These are phyloP conservation scores for Actias luna DNA, from an alignment of 2,888 invertebrate species.

Conservation along the genomic window DNA sequence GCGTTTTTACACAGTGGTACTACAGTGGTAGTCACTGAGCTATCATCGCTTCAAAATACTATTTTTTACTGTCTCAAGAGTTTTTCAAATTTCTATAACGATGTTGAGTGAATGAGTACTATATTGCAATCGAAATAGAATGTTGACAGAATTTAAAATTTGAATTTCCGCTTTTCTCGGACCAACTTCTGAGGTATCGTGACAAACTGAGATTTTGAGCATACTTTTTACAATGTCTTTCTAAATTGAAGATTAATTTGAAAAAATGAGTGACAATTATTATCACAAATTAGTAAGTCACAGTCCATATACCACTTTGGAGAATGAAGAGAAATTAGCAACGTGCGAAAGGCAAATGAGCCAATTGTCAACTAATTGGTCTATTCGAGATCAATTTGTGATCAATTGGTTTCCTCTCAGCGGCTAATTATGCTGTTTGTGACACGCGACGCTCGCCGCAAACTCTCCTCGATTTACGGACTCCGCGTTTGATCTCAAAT, in stretches of 20 bases:
- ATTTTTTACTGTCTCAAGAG: too few relatives aligned
- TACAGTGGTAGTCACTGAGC: too few relatives aligned
- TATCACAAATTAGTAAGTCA: not conserved
- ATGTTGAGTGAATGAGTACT: too few relatives aligned
- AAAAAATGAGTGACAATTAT: not conserved
- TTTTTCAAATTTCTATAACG: too few relatives aligned
- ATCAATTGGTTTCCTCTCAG: not conserved
- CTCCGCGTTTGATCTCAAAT: not conserved
- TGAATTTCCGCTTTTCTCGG: too few relatives aligned
- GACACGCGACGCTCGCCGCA: not conserved
- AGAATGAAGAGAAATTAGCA: not conserved
- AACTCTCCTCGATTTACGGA: not conserved
- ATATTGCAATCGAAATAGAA: too few relatives aligned
- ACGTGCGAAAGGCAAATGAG: not conserved
- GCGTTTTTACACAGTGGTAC: too few relatives aligned
- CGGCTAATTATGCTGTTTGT: not conserved
- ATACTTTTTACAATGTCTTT: too few relatives aligned
- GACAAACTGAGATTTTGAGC: too few relatives aligned
- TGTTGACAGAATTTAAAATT: too few relatives aligned
- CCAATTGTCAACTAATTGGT: not conserved
- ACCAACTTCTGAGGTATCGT: too few relatives aligned
- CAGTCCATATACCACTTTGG: not conserved
- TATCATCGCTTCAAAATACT: too few relatives aligned
- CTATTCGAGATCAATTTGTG: not conserved
- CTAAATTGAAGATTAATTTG: not conserved